A percentile compares a stretch with the other conserved stretches of the same genome.
Evolutionary conservation across 2,113 vertebrate species (phyloP).

Genomic region (Cyprinodon variegatus): DNA sequence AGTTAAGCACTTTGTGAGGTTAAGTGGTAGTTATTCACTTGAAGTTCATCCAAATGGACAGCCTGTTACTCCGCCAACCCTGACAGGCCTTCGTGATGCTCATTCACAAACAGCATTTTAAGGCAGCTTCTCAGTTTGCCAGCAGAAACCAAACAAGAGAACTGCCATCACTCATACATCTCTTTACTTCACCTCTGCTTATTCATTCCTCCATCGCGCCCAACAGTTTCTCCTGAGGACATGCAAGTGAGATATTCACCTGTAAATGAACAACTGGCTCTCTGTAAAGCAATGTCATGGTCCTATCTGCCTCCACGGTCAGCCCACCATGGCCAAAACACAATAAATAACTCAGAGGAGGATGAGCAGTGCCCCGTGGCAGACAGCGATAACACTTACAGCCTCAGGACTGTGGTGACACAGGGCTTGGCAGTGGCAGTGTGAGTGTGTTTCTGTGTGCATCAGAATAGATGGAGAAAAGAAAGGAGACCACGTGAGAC

Average conservation of each 20-base stretch:
- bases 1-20: conserved; percentile 69
- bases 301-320: conserved; percentile 42
- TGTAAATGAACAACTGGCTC: conserved; percentile 59
- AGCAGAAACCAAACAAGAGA: conserved; percentile 35
- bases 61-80: conserved; percentile 70
- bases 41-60: conserved; percentile 72
- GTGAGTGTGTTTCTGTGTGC: conserved; percentile 5
- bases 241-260: conserved; percentile 51
- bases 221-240: conserved; percentile 35
- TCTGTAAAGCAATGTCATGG: conserved; percentile 47
- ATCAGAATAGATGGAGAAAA: conserved; percentile 12
- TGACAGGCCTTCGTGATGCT: conserved; percentile 55
- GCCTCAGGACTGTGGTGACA: conserved; percentile 55
- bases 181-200: conserved; percentile 24
- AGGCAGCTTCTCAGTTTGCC: conserved; percentile 36
- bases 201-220: conserved; percentile 15
- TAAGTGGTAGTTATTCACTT: conserved; percentile 74
- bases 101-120: conserved; percentile 64
- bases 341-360: conserved; percentile 68
- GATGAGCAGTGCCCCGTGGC: conserved; percentile 69
- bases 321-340: conserved; percentile 55
- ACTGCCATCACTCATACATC: conserved; percentile 28
- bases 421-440: conserved; percentile 25
- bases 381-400: conserved; percentile 71
- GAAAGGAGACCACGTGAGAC: conserved; percentile 44